Evolutionary conservation across 2,797 vertebrate genomes (phyloP).

Genomic region (Melanotaenia pygmaea): DNA sequence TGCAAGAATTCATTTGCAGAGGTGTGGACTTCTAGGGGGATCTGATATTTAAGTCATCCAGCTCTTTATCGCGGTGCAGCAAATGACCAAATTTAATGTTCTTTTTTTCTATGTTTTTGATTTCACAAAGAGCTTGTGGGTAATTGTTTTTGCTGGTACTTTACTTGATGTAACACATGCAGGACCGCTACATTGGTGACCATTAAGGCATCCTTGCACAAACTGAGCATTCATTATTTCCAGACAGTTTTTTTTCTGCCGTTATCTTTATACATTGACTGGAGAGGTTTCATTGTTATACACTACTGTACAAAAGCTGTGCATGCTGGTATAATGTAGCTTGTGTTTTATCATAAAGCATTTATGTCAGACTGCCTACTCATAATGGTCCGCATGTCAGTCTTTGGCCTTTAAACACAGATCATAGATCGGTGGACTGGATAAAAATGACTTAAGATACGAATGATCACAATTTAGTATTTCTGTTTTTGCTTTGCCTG

Average conservation of each 20-base stretch:
- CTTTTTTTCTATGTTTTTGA: too few relatives aligned
- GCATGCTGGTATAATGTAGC: conserved; percentile 25
- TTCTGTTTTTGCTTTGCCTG: background rate
- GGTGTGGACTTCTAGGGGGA: background rate
- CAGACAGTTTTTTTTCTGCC: background rate
- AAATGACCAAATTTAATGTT: too few relatives aligned
- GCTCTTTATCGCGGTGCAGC: too few relatives aligned
- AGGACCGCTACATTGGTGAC: too few relatives aligned
- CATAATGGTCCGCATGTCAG: background rate
- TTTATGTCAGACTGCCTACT: conserved; percentile 5
- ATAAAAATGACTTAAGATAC: background rate
- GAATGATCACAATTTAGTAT: background rate
- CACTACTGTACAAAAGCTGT: conserved; percentile 6
- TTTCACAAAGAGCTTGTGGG: too few relatives aligned
- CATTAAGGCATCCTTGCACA: too few relatives aligned
- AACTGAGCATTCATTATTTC: too few relatives aligned
- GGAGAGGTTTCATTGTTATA: background rate
- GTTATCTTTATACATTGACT: conserved; percentile 1
- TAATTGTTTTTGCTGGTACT: too few relatives aligned
- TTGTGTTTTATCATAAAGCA: conserved; percentile 1
- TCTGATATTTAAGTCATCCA: too few relatives aligned
- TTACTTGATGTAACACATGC: too few relatives aligned
- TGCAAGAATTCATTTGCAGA: background rate
- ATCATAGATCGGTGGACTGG: background rate
- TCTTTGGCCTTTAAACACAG: conserved; percentile 9